Base-by-base conservation (phyloP, 2,113 vertebrate genomes). In the Catharus bicknelli region DNA sequence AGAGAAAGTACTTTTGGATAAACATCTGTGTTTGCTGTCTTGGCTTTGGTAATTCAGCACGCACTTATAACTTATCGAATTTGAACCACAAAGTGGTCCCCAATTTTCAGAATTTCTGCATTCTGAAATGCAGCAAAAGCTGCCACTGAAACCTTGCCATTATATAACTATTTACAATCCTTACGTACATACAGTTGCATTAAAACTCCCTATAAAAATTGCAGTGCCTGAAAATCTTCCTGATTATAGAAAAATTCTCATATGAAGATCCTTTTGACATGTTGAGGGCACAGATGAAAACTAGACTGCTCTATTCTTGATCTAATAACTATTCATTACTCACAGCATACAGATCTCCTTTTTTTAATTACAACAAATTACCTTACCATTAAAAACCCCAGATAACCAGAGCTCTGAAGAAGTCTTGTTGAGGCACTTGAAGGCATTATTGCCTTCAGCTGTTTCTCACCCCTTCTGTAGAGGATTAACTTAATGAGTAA, bases 261-360 rank as follows among this genome's bases (percentile, higher is more conserved):
- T 3, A 25, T 3, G 11, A 86, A 80, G n/a, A 62, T 57, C 32
- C n/a, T 53, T 27, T 32, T 83, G 27, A 67, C 18, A 25, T 42
- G 5, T 10, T 67, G 40, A 94, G 42, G 13, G 19, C 18, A 55
- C 1, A 86, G 57, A 86, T 43, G 55, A 53, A 85, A 63, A 86
- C 4, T 8, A 82, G 55, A 83, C 25, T 34, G 5, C 69, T 42
- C 48, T 53, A 32, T 20, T 81, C 73, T 14, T 55, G n/a, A 91
- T 34, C 58, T 32, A 32, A 5, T 13, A 64, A 58, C 19, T 38
- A 43, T 10, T 77, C 29, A 23, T 42, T 58, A 50, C 42, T 72
- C 2, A 0, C 5, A 32, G 32, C 4, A 42, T 2, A 16, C 0
- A n/a, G 29, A 51, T 7, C 8, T 59, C 22, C 51, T 23, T 21